Conservation (phyloP, 2,888 invertebrate species). For the Heliconius ethilla region DNA sequence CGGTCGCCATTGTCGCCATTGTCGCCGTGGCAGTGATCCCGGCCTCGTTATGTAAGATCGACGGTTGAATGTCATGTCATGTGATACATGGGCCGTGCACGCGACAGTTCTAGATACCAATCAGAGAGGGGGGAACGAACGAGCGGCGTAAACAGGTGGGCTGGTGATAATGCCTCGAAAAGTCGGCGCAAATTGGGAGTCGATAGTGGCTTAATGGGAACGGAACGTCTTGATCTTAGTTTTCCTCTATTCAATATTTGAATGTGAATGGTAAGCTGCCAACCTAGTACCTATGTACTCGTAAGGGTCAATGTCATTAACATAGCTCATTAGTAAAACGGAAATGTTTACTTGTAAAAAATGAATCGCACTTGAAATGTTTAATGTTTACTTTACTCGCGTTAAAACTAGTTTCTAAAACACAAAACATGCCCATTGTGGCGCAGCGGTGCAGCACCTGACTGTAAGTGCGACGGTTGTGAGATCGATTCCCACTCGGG, state of each 20-base stretch:
- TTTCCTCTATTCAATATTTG: neutral
- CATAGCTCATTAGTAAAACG: neutral
- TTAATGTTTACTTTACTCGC: too few relatives aligned
- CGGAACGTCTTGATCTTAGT: too few relatives aligned
- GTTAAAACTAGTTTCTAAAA: neutral
- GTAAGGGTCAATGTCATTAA: slow-evolving; percentile 19
- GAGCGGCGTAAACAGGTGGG: neutral
- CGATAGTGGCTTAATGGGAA: too few relatives aligned
- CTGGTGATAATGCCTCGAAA: too few relatives aligned
- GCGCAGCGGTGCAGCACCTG: too few relatives aligned
- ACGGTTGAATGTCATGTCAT: slow-evolving; percentile 19
- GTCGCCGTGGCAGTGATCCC: neutral
- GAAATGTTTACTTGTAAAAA: too few relatives aligned
- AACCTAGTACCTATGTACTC: too few relatives aligned
- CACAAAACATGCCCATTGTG: too few relatives aligned
- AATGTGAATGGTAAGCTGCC: neutral
- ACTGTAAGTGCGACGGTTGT: too few relatives aligned
- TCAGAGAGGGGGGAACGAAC: neutral
- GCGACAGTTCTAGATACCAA: neutral
- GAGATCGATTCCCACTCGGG: too few relatives aligned
- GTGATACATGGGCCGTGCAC: neutral
- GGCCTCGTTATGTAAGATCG: neutral
- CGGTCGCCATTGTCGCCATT: neutral
- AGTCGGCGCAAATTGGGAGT: too few relatives aligned
- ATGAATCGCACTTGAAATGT: too few relatives aligned